A percentile compares a stretch with the other conserved stretches of the same genome.
phyloP scores from a whole-genome alignment of 2,797 vertebrate species.

The Pangasius macronema region DNA sequence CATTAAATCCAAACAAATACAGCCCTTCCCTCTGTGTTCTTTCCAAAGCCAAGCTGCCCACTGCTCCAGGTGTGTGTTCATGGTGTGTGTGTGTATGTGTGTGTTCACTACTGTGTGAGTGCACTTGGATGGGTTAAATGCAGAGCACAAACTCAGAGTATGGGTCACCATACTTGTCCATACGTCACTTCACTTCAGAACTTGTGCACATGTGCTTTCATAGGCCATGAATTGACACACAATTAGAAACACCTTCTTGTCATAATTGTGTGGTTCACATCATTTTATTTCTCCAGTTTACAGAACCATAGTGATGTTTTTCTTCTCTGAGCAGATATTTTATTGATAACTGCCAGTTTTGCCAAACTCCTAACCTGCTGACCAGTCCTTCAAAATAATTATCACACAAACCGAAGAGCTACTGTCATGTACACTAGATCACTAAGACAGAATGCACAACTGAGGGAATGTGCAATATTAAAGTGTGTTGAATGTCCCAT shows the following conservation, averaged over 20 bases:
- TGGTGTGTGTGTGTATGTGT: too few species aligned
- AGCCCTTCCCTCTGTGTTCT: neutral
- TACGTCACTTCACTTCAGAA: too few species aligned
- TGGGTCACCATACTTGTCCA: too few species aligned
- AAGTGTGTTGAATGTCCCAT: neutral
- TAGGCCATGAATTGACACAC: neutral
- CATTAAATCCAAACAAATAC: neutral
- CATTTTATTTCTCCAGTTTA: neutral
- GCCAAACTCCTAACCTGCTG: neutral
- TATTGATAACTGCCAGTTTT: neutral
- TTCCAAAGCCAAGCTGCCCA: neutral
- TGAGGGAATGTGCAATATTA: neutral
- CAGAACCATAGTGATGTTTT: neutral
- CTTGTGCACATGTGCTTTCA: neutral
- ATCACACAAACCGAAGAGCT: neutral
- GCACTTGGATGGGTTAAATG: too few species aligned
- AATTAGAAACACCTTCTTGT: neutral
- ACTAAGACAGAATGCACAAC: neutral
- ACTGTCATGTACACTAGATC: constrained; percentile 3
- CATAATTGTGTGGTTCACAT: neutral
- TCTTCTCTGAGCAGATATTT: neutral
- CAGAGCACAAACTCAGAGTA: too few species aligned
- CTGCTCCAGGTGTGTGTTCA: too few species aligned
- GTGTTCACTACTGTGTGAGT: too few species aligned
- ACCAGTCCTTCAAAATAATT: neutral